phyloP scores from a whole-genome alignment of 1,140 invertebrate species.

The Geopemphigus sp. region DNA sequence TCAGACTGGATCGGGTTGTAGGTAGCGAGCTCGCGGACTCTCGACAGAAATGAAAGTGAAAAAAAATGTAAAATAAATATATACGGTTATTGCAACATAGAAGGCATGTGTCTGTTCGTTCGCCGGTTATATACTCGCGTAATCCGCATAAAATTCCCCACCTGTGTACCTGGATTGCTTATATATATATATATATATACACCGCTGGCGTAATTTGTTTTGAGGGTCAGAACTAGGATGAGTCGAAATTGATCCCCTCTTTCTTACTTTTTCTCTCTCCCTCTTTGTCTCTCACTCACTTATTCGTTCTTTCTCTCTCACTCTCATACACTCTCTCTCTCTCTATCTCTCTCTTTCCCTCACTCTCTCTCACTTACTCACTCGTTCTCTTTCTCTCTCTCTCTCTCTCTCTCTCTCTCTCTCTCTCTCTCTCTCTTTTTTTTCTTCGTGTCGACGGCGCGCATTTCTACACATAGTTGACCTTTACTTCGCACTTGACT shows the following conservation, averaged over 20 bases:
- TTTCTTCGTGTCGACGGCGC: background rate
- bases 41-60: slow-evolving; percentile 49
- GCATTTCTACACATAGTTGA: background rate
- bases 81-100: slow-evolving; percentile 46
- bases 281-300: background rate
- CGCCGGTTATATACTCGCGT: slow-evolving; percentile 44
- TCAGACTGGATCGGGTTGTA: slow-evolving; percentile 35
- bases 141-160: slow-evolving; percentile 44
- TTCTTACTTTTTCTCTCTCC: background rate
- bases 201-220: slow-evolving; percentile 19
- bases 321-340: background rate
- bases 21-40: slow-evolving; percentile 27
- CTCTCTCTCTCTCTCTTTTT: too few relatives aligned
- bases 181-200: background rate
- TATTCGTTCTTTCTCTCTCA: too few relatives aligned
- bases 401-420: too few relatives aligned
- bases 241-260: slow-evolving; percentile 11
- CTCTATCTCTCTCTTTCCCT: too few relatives aligned
- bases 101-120: slow-evolving; percentile 31
- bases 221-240: slow-evolving; percentile 40
- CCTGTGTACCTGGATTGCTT: background rate
- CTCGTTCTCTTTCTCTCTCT: background rate
- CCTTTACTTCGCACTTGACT: slow-evolving; percentile 31
- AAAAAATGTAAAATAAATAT: slow-evolving; percentile 44
- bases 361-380: too few relatives aligned